Evolutionary conservation across 2,113 vertebrate species (phyloP).

Genomic region (Ptychochromis oligacanthus): DNA sequence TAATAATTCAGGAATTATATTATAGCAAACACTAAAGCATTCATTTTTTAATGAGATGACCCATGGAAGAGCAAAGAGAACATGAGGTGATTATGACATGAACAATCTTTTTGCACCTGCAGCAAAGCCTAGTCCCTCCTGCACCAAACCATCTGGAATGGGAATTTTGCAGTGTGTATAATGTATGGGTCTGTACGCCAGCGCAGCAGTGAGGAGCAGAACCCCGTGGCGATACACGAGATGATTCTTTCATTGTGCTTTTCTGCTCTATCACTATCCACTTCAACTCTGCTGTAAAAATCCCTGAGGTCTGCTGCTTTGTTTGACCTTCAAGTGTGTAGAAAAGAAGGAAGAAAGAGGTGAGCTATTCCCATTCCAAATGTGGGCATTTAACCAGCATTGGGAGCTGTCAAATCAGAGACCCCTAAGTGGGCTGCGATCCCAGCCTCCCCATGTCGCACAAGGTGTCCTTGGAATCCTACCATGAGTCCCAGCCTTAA

Average conservation of each 20-base stretch:
- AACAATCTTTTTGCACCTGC: slow-evolving; percentile 47
- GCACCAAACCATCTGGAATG: slow-evolving; percentile 72
- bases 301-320: slow-evolving; percentile 47
- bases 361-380: slow-evolving; percentile 52
- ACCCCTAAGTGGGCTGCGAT: slow-evolving; percentile 49
- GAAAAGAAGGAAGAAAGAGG: slow-evolving; percentile 19
- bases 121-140: slow-evolving; percentile 45
- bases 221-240: slow-evolving; percentile 45
- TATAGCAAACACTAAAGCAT: neutral
- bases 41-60: slow-evolving; percentile 21
- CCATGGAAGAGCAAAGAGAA: slow-evolving; percentile 10
- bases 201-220: slow-evolving; percentile 46
- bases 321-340: slow-evolving; percentile 73
- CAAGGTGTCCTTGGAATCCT: slow-evolving; percentile 74
- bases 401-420: slow-evolving; percentile 71
- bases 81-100: slow-evolving; percentile 25
- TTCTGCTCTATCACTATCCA: slow-evolving; percentile 36
- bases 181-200: slow-evolving; percentile 48
- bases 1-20: slow-evolving; percentile 37
- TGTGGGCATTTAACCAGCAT: slow-evolving; percentile 57
- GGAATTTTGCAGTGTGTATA: slow-evolving; percentile 50
- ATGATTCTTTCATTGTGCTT: slow-evolving; percentile 48
- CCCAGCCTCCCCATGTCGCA: slow-evolving; percentile 46
- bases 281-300: slow-evolving; percentile 25
- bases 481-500: slow-evolving; percentile 19